Evolutionary conservation across 2,113 vertebrate genomes (phyloP), one percentile per base, ranked within the genome.

Genomic region (Lamprologus ornatipinnis): DNA sequence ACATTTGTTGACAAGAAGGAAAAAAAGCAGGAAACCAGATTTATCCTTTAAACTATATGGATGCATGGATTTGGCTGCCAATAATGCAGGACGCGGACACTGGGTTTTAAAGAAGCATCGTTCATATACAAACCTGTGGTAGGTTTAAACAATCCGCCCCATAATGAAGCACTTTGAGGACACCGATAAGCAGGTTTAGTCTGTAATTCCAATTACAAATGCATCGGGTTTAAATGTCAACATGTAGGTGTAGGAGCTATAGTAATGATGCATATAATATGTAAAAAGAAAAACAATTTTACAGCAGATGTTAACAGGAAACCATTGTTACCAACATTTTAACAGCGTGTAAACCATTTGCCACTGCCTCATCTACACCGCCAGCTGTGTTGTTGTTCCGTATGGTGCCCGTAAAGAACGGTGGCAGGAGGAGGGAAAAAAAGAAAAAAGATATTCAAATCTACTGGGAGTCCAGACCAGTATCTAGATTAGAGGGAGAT

Each of bases 401-500:
- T 31, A 73, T 37, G 53, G 35, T 4, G 3, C 47, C 47, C 78
- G 7, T 85, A 45, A 85, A 87, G 26, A 89, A 58, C 3, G 7
- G 54, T 13, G 9, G 58, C 87, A 82, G 28, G 33, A 35, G 73
- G 68, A 7, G 14, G 0, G 6, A 28, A 35, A 57, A 83, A 88
- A 84, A 91, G 15, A 85, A 81, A 89, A 54, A 84, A 90, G 78
- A 83, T 23, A 60, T 33, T 57, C 5, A 6, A 58, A 49, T 87
- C 92, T 57, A 45, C 84, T 65, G 89, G 91, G 94, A 93, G 85
- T 54, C 51, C 70, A 57, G 83, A 21, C 85, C 58, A 60, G 80
- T 88, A 84, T 95, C 89, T 89, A 88, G 90, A 94, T 94, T 92
- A 94, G 87, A 93, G 83, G 93, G 84, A 80, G 91, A 92, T 92